phyloP scores from a whole-genome alignment of 2,113 vertebrate species.

The Notarius lentiginosus region DNA sequence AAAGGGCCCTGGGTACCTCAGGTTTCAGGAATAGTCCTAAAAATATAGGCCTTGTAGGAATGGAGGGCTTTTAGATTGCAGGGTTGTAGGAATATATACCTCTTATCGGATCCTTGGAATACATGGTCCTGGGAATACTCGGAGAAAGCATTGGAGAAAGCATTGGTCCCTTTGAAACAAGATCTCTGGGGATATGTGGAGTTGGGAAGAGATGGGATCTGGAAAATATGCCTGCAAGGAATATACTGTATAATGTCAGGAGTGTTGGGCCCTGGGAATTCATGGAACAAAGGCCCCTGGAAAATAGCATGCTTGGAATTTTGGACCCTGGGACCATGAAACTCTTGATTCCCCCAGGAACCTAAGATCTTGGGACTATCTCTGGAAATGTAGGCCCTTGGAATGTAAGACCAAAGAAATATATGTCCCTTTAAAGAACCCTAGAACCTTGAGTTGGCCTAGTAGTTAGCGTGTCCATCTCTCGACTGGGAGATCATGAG shows the following conservation, averaged over 20 bases:
- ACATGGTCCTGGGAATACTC: background rate
- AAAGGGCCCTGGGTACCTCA: background rate
- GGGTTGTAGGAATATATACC: background rate
- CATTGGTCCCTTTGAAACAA: background rate
- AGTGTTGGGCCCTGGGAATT: background rate
- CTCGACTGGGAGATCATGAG: too few species aligned
- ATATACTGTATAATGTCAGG: background rate
- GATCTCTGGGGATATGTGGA: background rate
- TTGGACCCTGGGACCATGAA: background rate
- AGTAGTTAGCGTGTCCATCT: too few species aligned
- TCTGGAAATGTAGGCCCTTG: background rate
- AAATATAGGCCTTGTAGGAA: background rate
- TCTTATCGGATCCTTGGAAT: background rate
- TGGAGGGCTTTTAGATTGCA: background rate
- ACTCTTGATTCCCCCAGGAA: background rate
- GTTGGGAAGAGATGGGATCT: background rate
- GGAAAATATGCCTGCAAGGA: background rate
- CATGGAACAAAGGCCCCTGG: background rate
- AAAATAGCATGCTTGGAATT: background rate
- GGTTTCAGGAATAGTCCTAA: background rate
- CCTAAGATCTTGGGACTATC: background rate
- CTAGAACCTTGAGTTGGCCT: too few species aligned
- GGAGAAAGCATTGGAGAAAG: background rate
- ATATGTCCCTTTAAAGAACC: background rate
- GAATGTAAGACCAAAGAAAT: background rate